These are phyloP conservation scores for Chloebia gouldiae DNA, from an alignment of 2,113 vertebrate species.

Conservation along the genomic window DNA sequence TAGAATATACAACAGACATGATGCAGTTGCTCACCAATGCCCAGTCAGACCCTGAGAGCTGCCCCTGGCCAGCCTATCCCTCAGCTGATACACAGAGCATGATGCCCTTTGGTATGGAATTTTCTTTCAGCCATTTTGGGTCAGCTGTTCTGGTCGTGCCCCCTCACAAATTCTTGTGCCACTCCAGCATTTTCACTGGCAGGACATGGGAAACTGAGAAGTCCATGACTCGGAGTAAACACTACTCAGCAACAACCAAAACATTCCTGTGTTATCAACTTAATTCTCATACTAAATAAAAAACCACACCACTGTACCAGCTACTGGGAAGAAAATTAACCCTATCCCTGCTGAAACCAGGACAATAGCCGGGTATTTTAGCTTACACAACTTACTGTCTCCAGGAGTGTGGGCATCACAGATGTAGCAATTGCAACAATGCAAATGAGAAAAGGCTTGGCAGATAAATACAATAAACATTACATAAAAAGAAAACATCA, in stretches of 20 bases:
- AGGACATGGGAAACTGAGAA: background rate
- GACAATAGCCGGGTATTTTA: background rate
- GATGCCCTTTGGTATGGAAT: background rate
- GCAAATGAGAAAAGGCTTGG: background rate
- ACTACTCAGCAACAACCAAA: background rate
- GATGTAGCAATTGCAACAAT: accelerated
- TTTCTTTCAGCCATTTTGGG: background rate
- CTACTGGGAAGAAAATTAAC: background rate
- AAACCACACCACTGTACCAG: background rate
- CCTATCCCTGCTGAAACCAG: background rate
- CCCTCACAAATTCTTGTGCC: background rate
- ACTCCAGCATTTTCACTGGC: background rate
- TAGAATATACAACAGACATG: background rate
- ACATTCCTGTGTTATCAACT: background rate
- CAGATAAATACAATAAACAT: background rate
- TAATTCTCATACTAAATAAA: background rate
- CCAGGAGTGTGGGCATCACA: background rate
- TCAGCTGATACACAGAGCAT: background rate
- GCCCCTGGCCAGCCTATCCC: background rate
- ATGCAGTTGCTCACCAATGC: background rate
- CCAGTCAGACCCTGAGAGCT: background rate
- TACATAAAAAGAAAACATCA: background rate
- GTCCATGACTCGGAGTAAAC: background rate
- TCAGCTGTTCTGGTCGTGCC: background rate
- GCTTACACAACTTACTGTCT: background rate